Evolutionary conservation across 2,113 vertebrate species (phyloP).

Genomic region (Oreochromis aureus): DNA sequence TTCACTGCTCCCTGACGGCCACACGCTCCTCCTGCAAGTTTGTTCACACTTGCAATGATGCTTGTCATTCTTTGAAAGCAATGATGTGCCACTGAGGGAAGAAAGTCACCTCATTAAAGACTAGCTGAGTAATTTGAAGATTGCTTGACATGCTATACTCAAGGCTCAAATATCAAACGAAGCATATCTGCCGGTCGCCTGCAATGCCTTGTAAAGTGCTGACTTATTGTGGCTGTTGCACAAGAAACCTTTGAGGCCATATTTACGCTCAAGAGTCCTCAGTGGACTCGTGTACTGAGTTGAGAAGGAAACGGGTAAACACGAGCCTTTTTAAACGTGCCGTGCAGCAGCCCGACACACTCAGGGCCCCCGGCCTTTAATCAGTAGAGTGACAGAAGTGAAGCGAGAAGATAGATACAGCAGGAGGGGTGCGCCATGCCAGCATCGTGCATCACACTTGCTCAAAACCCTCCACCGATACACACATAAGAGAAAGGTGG

Average conservation of each 20-base stretch:
- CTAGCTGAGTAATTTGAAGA: constrained; percentile 1
- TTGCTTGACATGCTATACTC: background rate
- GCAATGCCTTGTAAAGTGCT: background rate
- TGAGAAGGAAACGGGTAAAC: constrained; percentile 36
- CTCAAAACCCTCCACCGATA: background rate
- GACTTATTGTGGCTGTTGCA: background rate
- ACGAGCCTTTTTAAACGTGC: constrained; percentile 40
- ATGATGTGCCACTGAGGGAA: background rate
- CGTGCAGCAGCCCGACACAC: constrained; percentile 16
- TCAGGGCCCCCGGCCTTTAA: constrained; percentile 41
- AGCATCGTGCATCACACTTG: background rate
- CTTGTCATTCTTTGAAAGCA: constrained; percentile 3
- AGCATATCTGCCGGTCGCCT: background rate
- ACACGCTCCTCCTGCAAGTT: background rate
- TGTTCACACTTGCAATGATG: background rate
- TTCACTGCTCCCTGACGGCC: background rate
- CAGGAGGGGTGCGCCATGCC: constrained; percentile 3
- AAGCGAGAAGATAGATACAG: constrained; percentile 44
- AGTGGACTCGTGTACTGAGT: constrained; percentile 12
- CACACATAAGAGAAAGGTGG: background rate
- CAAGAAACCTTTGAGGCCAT: constrained; percentile 14
- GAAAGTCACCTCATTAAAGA: constrained; percentile 1
- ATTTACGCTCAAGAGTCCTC: background rate
- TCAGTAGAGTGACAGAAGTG: constrained; percentile 49
- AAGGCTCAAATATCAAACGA: background rate